Evolutionary conservation across 2,113 vertebrate species (phyloP).

Genomic region (Felis chaus): DNA sequence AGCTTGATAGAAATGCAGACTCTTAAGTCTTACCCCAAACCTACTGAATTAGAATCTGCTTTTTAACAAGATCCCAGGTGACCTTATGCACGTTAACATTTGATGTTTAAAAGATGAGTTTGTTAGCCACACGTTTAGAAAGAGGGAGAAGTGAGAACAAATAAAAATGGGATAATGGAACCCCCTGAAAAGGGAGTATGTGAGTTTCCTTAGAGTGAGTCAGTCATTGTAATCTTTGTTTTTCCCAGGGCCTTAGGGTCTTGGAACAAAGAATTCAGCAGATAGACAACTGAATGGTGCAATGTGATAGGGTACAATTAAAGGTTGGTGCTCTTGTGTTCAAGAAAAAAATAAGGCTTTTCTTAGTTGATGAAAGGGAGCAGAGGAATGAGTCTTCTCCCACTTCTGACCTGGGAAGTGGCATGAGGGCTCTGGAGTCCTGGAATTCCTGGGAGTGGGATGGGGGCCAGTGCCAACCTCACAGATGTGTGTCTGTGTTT

Average conservation of each 20-base stretch:
- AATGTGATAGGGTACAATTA: not conserved
- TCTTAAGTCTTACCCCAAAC: not conserved
- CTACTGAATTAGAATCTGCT: not conserved
- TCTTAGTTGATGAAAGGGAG: not conserved
- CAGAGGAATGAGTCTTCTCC: not conserved
- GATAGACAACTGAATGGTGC: not conserved
- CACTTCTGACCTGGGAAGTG: not conserved
- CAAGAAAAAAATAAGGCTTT: constrained; percentile 32
- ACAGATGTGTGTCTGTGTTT: constrained; percentile 76
- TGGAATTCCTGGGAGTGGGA: not conserved
- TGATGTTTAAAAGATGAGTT: constrained; percentile 33
- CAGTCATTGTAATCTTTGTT: not conserved
- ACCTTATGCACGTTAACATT: not conserved
- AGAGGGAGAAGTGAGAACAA: not conserved
- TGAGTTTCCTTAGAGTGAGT: not conserved
- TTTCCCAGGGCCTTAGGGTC: not conserved
- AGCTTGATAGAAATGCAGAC: not conserved
- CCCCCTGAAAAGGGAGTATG: not conserved
- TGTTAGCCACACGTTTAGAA: not conserved
- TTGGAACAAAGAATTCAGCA: constrained; percentile 1
- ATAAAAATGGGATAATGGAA: not conserved
- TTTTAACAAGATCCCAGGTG: not conserved
- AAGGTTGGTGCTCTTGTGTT: not conserved
- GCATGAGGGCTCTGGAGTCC: not conserved
- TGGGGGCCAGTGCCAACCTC: not conserved